phyloP scores from a whole-genome alignment of 2,113 vertebrate genomes.

The Macroglossus sobrinus region DNA sequence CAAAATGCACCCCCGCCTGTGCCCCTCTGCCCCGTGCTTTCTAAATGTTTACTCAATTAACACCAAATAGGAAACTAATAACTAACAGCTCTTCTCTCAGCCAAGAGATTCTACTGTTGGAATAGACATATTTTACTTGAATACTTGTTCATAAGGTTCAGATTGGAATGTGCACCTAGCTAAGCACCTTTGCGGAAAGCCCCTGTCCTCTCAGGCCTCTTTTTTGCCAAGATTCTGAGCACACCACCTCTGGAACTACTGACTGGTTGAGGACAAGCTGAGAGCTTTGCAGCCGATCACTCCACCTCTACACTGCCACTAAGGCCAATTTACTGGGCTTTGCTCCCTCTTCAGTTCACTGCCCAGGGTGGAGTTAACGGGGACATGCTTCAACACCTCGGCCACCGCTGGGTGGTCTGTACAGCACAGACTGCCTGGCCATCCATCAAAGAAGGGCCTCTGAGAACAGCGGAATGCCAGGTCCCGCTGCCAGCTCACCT shows the following conservation, averaged over 20 bases:
- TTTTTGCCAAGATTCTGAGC: not conserved
- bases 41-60: not conserved
- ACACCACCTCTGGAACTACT: not conserved
- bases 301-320: not conserved
- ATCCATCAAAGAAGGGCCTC: constrained; percentile 59
- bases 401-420: constrained; percentile 23
- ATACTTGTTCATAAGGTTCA: not conserved
- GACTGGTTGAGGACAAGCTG: not conserved
- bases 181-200: not conserved
- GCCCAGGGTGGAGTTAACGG: not conserved
- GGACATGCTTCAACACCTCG: constrained; percentile 28
- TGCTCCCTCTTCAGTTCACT: constrained; percentile 36
- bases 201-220: not conserved
- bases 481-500: not conserved
- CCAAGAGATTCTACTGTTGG: not conserved
- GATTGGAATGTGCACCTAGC: rapidly evolving
- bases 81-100: not conserved
- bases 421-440: not conserved
- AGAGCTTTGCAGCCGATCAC: not conserved
- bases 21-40: not conserved
- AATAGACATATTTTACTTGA: not conserved
- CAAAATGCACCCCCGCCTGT: not conserved
- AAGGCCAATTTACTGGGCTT: not conserved
- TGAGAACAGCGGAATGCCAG: not conserved
- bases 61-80: not conserved